Evolutionary conservation across 2,888 invertebrate genomes (phyloP), one percentile per base, ranked within the genome.

Genomic region (Macrophya alboannulata): DNA sequence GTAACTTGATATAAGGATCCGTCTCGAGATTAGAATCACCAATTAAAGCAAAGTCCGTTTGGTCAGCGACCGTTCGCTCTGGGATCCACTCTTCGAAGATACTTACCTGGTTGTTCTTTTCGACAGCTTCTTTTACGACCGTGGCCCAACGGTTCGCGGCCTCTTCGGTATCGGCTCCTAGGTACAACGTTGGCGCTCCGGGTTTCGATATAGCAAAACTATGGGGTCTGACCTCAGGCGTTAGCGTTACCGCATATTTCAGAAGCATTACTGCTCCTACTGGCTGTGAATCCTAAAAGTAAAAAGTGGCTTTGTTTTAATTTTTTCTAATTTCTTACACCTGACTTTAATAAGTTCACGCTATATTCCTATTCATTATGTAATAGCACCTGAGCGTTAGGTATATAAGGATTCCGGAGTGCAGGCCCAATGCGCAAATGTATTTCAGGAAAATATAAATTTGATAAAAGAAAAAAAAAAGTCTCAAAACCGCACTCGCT

Each of bases 181-280:
- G 95, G 93, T 97, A 97, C 90, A 98, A 94, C 43, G 96, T 95
- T 81, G 96, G 96, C 51, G 96, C 96, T 88, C 96, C 97, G 83
- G 95, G 96, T 87, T 96, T 96, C 91, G 96, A 96, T 87, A 97
- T 94, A 88, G 96, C 95, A 91, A 97, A 97, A 86, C 96, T 96
- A 92, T 97, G 96, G 4, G 96, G 95, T 87, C 95, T 95, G n/a
- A 95, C 96, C 87, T 96, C 97, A 74, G 96, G 95, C 65, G 95
- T 95, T 84, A 94, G 94, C 79, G 94, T 94, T 10, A 98, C 95
- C 86, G 96, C 96, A 93, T 98, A 98, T 92, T 98, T 97, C 71
- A 97, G 96, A 87, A 98, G 95, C 95, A 98, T 97, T 88, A 98
- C 95, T 21, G 98, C 98, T 87, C 98, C 98, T 71, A 98, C 97